Conservation (phyloP, 2,888 invertebrate species). For the Aromia moschata region DNA sequence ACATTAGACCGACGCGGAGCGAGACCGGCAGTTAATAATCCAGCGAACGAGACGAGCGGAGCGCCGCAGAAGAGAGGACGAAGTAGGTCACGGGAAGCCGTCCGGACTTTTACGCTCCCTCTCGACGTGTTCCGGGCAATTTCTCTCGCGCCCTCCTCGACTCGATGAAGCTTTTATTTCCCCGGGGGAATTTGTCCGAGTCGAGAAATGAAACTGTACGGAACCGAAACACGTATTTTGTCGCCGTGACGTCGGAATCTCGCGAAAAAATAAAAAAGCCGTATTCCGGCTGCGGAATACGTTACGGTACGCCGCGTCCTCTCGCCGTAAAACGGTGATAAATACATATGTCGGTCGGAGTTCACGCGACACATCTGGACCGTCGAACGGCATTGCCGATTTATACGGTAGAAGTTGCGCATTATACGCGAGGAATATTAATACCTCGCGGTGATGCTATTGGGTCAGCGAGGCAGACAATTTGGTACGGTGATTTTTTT, state of each 20-base stretch:
- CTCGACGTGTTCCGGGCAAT: slow-evolving; percentile 60
- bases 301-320: slow-evolving; percentile 24
- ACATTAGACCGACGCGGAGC: slow-evolving; percentile 34
- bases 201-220: slow-evolving; percentile 57
- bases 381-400: slow-evolving; percentile 2
- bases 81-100: slow-evolving; percentile 27
- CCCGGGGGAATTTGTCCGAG: slow-evolving; percentile 59
- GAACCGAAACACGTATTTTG: slow-evolving; percentile 60
- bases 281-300: slow-evolving; percentile 31
- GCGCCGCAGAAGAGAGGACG: slow-evolving; percentile 51
- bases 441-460: no score
- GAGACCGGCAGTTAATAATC: slow-evolving; percentile 54
- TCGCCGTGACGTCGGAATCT: slow-evolving; percentile 56
- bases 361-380: slow-evolving; percentile 5
- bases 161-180: slow-evolving; percentile 63
- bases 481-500: no score
- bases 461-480: no score
- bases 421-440: background rate
- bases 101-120: slow-evolving; percentile 31
- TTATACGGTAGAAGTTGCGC: background rate
- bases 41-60: slow-evolving; percentile 57
- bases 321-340: slow-evolving; percentile 32
- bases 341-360: slow-evolving; percentile 30
- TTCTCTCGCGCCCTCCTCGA: slow-evolving; percentile 56
- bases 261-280: slow-evolving; percentile 43